phyloP scores from a whole-genome alignment of 2,888 invertebrate species.

The Limnephilus rhombicus region DNA sequence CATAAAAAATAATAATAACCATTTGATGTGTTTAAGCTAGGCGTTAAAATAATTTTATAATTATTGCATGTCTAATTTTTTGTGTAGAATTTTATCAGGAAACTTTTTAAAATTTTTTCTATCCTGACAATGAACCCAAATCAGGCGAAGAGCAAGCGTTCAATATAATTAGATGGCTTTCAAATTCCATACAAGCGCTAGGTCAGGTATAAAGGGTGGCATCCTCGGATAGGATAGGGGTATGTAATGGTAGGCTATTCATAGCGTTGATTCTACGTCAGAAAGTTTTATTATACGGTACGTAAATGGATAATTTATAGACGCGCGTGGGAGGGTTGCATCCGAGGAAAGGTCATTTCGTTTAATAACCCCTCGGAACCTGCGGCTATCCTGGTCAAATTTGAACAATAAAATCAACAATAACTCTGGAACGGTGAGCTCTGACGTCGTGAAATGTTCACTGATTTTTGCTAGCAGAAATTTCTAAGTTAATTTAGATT shows the following conservation, averaged over 20 bases:
- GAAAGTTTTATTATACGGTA: constrained; percentile 64
- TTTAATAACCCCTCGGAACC: constrained; percentile 46
- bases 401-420: neutral
- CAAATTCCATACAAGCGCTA: constrained; percentile 31
- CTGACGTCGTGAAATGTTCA: neutral
- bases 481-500: neutral
- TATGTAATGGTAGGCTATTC: constrained; percentile 63
- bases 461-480: neutral
- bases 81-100: neutral
- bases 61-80: neutral
- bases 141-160: neutral
- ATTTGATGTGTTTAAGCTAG: neutral
- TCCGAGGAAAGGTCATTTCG: constrained; percentile 44
- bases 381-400: neutral
- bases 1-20: neutral
- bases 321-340: constrained; percentile 58
- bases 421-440: neutral
- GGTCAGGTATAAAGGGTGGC: constrained; percentile 62
- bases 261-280: constrained; percentile 51
- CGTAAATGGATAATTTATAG: constrained; percentile 66
- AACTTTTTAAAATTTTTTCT: neutral
- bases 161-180: constrained; percentile 26
- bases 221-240: constrained; percentile 52
- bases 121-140: constrained; percentile 5
- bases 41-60: neutral